Base-by-base conservation (phyloP, 1,140 invertebrate genomes). In the Aphaenogaster rudis region DNA sequence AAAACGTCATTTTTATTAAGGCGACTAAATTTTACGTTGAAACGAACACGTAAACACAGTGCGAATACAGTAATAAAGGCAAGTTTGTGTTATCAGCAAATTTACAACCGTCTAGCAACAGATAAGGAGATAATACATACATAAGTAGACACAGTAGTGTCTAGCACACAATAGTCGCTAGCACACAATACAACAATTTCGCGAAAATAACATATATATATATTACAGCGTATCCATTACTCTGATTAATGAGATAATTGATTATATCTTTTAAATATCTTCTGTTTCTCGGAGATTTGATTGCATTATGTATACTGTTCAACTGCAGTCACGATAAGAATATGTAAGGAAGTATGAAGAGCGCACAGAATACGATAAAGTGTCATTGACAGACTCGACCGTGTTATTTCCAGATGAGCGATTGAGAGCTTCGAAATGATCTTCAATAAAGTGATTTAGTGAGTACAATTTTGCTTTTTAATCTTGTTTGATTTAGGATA, bases 41-140 rank as follows among this genome's bases (percentile, higher is more conserved):
- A 13, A 54, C 13, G 36, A 42, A 69, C 54, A 42, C 9, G 4
- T 69, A 45, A 79, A 64, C 33, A 28, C 5, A 28, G 5, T 39
- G 36, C 13, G 2, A 54, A 17, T 69, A 80, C n/a, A 50, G 48
- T 54, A 48, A 80, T 57, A 80, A 54, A 45, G 42, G 36, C 8
- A 36, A 42, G n/a, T 9, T 28, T 9, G 11, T 67, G n/a, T 5
- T 81, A 67, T 69, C 63, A 81, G 61, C 11, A 36, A 54, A 81
- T 69, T 80, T 69, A 81, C 13, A 81, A 17, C 9, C 36, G 4
- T 67, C 42, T 9, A 67, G n/a, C 33, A 28, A 17, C 48, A 15
- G 13, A 36, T 80, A 39, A 80, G 9, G 39, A 48, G 66, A n/a
- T 3, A 28, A 28, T 28, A 28, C 28, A 28, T 28, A 28, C 28